Conservation (phyloP, 92 coral and sea anemone species). For the Plumapathes pennacea region DNA sequence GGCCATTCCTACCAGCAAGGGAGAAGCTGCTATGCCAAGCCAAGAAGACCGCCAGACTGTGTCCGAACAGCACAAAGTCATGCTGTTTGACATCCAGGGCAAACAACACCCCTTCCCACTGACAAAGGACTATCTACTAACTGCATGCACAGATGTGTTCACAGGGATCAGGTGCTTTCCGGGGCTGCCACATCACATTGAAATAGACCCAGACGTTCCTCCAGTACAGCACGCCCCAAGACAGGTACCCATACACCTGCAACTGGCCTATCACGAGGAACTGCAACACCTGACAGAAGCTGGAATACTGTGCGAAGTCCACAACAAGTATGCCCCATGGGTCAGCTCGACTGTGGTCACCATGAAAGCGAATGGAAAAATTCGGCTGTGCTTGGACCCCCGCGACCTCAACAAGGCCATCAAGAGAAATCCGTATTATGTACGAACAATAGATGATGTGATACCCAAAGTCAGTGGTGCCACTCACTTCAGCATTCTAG, state of each 20-base stretch:
- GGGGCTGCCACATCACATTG: constrained; percentile 27
- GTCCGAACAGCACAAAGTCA: constrained; percentile 1
- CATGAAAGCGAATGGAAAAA: constrained; percentile 36
- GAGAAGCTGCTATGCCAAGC: not conserved
- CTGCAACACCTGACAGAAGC: constrained; percentile 21
- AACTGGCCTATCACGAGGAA: constrained; percentile 37
- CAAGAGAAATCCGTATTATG: constrained; percentile 26
- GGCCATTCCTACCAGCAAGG: constrained; percentile 6
- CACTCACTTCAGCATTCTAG: constrained; percentile 54
- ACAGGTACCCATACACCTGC: constrained; percentile 47
- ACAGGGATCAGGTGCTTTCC: constrained; percentile 42
- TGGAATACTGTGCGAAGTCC: constrained; percentile 33
- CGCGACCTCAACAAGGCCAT: constrained; percentile 50
- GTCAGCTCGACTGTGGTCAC: constrained; percentile 49
- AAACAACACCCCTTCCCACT: constrained; percentile 43
- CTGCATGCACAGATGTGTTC: constrained; percentile 24
- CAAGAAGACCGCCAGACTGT: not conserved
- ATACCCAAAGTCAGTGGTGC: constrained; percentile 47
- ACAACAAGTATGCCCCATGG: constrained; percentile 42
- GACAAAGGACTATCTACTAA: constrained; percentile 39
- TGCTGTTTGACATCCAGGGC: constrained; percentile 2
- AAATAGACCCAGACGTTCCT: constrained; percentile 15
- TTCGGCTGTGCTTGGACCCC: constrained; percentile 63
- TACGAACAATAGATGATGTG: constrained; percentile 40
- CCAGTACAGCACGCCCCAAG: constrained; percentile 67